These are phyloP conservation scores for Haliaeetus leucogaster DNA, from an alignment of 2,113 vertebrate species.

Conservation along the genomic window DNA sequence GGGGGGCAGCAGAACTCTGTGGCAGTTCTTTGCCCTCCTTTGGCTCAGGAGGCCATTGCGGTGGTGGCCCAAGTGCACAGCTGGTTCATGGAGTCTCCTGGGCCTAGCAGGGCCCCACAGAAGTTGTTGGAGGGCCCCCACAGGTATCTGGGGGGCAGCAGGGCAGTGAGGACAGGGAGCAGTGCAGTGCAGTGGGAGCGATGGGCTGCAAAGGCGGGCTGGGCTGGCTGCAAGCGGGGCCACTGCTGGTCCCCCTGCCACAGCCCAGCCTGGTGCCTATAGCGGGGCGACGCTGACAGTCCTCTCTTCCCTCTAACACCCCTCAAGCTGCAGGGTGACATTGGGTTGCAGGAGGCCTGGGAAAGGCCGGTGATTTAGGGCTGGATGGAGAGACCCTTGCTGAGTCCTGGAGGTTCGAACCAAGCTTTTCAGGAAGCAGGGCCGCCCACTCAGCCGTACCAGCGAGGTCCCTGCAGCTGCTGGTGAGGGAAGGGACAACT, in stretches of 20 bases:
- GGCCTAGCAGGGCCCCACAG: neutral
- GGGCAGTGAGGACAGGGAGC: neutral
- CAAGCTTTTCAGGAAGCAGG: neutral
- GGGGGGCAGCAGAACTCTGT: fast-evolving
- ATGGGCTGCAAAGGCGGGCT: neutral
- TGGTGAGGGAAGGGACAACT: neutral
- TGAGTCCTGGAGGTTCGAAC: neutral
- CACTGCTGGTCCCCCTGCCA: neutral
- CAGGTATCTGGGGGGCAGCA: neutral
- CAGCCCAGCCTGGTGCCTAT: fast-evolving
- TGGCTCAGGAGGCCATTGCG: neutral
- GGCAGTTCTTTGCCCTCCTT: neutral
- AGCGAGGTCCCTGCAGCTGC: neutral
- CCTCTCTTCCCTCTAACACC: neutral
- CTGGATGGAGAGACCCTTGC: neutral
- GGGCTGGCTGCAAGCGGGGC: fast-evolving
- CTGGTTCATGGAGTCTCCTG: neutral
- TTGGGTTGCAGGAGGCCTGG: neutral
- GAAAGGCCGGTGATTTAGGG: neutral
- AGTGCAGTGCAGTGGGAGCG: neutral
- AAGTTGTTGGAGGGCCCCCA: neutral
- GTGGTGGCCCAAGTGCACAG: neutral
- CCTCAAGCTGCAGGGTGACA: neutral
- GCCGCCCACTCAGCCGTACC: fast-evolving
- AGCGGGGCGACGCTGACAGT: fast-evolving